A percentile compares a stretch with the other conserved stretches of the same genome.
Conservation (phyloP, 2,797 vertebrate genomes). For the Erithacus rubecula region DNA sequence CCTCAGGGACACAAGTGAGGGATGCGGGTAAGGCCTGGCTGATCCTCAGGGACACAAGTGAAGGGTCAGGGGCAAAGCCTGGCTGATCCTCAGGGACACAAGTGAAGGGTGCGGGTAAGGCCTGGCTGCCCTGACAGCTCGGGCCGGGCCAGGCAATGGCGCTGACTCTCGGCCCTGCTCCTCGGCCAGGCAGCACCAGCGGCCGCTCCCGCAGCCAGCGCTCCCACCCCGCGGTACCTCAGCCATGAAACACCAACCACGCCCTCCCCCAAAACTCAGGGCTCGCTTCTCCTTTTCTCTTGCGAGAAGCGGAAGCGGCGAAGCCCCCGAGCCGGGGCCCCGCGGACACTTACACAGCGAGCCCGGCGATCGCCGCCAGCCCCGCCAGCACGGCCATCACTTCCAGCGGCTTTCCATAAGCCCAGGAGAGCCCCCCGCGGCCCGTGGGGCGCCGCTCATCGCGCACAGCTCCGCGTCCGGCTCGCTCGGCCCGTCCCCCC, state of each 20-base stretch:
- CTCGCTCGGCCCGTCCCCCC: not conserved
- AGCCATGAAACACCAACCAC: not conserved
- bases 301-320: not conserved
- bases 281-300: not conserved
- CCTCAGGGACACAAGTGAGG: too few species aligned
- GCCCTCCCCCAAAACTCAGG: not conserved
- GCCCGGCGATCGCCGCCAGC: not conserved
- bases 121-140: not conserved
- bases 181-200: not conserved
- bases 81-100: not conserved
- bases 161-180: too few species aligned
- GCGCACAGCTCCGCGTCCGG: not conserved
- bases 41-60: too few species aligned
- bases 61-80: rapidly evolving
- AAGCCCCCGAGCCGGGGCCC: not conserved
- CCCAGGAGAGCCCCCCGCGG: rapidly evolving
- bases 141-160: not conserved
- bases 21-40: too few species aligned
- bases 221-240: not conserved
- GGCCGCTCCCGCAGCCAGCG: not conserved
- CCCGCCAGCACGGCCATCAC: not conserved
- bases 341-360: not conserved
- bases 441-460: rapidly evolving
- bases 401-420: rapidly evolving
- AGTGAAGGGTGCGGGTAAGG: not conserved